Percentiles rank a stretch among this genome's conserved stretches.
Conservation (phyloP, 2,113 vertebrate genomes). For the Lagopus leucura region DNA sequence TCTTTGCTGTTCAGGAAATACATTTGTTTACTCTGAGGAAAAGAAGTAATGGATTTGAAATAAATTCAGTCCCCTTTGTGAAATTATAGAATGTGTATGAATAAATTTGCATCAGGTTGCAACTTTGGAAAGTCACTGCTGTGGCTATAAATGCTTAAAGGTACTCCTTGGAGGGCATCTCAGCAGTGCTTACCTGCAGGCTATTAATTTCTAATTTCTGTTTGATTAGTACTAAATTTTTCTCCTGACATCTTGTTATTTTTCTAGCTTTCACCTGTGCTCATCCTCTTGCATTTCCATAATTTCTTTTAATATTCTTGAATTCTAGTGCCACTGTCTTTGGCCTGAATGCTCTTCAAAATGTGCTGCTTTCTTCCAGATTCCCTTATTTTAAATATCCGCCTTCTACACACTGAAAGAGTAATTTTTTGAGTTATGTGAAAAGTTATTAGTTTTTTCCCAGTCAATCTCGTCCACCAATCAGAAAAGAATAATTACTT, state of each 20-base stretch:
- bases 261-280: background rate
- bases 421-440: background rate
- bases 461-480: background rate
- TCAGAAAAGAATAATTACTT: background rate
- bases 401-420: background rate
- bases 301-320: slow-evolving; percentile 38
- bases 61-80: background rate
- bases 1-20: background rate
- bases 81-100: background rate
- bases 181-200: background rate
- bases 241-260: background rate
- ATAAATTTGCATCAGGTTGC: background rate
- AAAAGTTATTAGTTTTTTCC: background rate
- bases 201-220: background rate
- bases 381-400: background rate
- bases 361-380: background rate
- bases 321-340: slow-evolving; percentile 32
- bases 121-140: background rate
- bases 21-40: background rate
- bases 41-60: background rate
- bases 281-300: background rate
- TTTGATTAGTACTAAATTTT: background rate
- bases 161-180: background rate
- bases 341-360: background rate
- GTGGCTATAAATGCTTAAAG: background rate